Evolutionary conservation across 1,140 invertebrate species (phyloP), one percentile per base, ranked within the genome.

Genomic region (Thalassaphorura encarpata): DNA sequence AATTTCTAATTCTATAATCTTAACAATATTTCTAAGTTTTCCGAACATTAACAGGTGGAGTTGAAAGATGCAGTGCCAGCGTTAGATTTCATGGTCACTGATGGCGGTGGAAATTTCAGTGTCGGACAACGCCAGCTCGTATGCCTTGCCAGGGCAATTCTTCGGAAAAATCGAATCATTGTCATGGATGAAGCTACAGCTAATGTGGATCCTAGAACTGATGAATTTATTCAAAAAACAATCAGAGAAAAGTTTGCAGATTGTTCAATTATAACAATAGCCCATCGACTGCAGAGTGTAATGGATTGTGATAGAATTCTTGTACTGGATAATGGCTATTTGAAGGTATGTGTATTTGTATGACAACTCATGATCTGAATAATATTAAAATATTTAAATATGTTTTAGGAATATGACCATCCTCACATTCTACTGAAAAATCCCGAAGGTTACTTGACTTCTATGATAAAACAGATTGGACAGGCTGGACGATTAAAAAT

Each of bases 171-270:
- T 31, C 28, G 29, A 26, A 54, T 59, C 2, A 27, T 59, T 33
- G 52, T 59, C 6, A 49, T 59, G 52, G 57, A 59, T 39, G 57
- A 59, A 42, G 57, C 57, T 3, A 59, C 57, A 6, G 57, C 57
- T 3, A 50, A 76, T 0, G 57, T 79, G 21, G 28, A 29, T 71
- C 55, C 11, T 43, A 76, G 72, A 72, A 82, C 80, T n/a, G 80
- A 82, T 67, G 71, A 69, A 1, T 67, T 81, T 2, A 82, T 82
- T 27, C 57, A 59, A 39, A 21, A n/a, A 21, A 59, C 52, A 2
- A 59, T 59, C 6, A 29, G 57, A 3, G 29, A 40, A 13, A 54
- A 54, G 33, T 58, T 58, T 48, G 39, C 50, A 28, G 56, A 53
- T 1, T 58, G 50, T 29, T 33, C 56, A 15, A 58, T 59, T n/a